phyloP scores from a whole-genome alignment of 1,140 invertebrate genomes.

The Berghia stephanieae region DNA sequence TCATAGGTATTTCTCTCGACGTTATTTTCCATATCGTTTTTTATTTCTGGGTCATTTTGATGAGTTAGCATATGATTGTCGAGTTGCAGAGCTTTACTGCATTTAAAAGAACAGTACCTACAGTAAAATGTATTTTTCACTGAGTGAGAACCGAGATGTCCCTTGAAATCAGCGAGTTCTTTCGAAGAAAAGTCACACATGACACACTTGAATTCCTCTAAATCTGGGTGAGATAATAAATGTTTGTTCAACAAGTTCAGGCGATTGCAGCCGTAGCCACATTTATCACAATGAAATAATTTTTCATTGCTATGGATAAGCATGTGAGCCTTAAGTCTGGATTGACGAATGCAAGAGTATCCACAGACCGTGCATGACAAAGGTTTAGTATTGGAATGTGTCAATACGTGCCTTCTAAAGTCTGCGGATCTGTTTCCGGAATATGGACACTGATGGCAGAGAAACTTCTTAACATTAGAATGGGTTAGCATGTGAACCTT shows the following conservation, averaged over 20 bases:
- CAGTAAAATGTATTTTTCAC: neutral
- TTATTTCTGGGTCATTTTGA: neutral
- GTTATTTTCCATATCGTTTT: neutral
- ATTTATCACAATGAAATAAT: constrained; percentile 20
- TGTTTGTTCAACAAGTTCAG: constrained; percentile 19
- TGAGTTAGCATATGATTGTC: neutral
- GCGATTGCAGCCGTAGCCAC: constrained; percentile 18
- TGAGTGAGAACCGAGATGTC: neutral
- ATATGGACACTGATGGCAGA: constrained; percentile 5
- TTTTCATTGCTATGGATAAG: constrained; percentile 23
- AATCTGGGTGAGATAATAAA: neutral
- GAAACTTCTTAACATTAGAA: constrained; percentile 16
- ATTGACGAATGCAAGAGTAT: constrained; percentile 28
- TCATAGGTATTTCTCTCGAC: neutral
- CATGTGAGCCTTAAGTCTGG: constrained; percentile 25
- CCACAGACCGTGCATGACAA: constrained; percentile 18
- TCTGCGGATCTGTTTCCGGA: constrained; percentile 20
- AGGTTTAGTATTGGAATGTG: constrained; percentile 14
- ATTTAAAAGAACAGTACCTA: no score
- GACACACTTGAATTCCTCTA: constrained; percentile 11
- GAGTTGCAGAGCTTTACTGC: no score
- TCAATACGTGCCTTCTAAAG: constrained; percentile 15
- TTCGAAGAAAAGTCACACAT: constrained; percentile 20
- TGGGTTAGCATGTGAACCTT: constrained; percentile 27
- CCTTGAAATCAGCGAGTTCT: constrained; percentile 11